These are phyloP conservation scores for Abrostola triplasia DNA, from an alignment of 2,888 invertebrate genomes.

Conservation along the genomic window DNA sequence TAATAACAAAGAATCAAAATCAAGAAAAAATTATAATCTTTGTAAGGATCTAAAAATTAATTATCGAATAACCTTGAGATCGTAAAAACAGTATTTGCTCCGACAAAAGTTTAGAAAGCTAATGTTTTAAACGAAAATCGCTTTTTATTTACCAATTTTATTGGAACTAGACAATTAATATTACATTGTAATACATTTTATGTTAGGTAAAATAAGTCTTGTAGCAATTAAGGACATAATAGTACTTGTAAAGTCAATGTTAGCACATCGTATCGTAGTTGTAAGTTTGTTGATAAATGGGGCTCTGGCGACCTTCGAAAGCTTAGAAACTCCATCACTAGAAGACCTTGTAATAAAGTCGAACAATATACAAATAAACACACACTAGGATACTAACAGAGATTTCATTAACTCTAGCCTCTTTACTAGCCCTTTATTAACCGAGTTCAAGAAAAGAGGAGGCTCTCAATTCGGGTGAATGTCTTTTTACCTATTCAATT, in stretches of 20 bases:
- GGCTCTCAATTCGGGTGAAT: no score
- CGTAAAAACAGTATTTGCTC: no score
- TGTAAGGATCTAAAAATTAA: background rate
- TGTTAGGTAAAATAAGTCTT: no score
- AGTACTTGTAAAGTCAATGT: background rate
- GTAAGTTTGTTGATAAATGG: slow-evolving; percentile 6
- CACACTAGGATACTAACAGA: background rate
- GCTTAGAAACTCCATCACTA: slow-evolving; percentile 1
- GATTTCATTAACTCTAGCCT: background rate
- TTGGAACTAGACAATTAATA: no score
- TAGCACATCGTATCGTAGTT: slow-evolving; percentile 1
- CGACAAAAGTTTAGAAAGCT: no score
- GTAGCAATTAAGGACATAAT: no score
- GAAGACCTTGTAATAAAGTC: slow-evolving; percentile 2
- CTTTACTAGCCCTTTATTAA: no score
- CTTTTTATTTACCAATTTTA: no score
- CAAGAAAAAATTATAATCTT: no score
- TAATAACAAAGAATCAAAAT: background rate
- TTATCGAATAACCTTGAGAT: background rate
- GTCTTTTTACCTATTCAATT: no score
- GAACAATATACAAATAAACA: slow-evolving; percentile 1
- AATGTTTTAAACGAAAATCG: no score
- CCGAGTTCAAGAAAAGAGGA: background rate
- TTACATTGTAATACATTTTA: no score
- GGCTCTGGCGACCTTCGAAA: background rate